Evolutionary conservation across 1,140 invertebrate species (phyloP).

Genomic region (Drosophila serrata): DNA sequence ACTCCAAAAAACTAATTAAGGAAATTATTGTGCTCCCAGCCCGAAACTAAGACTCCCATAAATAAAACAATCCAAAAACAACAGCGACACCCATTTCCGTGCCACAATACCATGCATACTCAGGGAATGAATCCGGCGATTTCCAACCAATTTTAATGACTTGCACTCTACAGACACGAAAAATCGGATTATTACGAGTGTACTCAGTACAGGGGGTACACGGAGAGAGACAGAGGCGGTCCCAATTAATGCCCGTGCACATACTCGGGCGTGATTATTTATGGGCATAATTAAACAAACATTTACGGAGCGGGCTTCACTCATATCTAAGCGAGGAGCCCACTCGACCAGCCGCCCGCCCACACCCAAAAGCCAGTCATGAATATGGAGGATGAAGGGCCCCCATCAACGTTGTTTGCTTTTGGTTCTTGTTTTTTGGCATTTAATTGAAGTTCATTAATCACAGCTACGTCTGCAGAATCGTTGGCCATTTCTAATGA

Average conservation of each 20-base stretch:
- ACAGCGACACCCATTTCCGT: constrained; percentile 20
- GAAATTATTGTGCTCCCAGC: constrained; percentile 3
- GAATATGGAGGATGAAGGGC: constrained; percentile 16
- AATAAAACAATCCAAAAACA: background rate
- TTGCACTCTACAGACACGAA: constrained; percentile 61
- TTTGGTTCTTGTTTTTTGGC: constrained; percentile 31
- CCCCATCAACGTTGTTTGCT: constrained; percentile 38
- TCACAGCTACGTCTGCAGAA: constrained; percentile 57
- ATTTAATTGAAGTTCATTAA: constrained; percentile 78
- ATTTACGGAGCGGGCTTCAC: constrained; percentile 55
- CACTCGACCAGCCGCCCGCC: constrained; percentile 45
- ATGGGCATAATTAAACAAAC: constrained; percentile 80
- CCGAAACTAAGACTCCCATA: constrained; percentile 9
- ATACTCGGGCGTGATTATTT: constrained; percentile 73
- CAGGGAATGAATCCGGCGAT: constrained; percentile 33
- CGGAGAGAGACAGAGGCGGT: constrained; percentile 50
- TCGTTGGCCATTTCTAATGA: constrained; percentile 61
- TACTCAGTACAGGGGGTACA: background rate
- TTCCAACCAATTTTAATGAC: constrained; percentile 67
- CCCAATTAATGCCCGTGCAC: constrained; percentile 68
- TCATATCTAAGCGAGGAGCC: constrained; percentile 33
- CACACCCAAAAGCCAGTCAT: constrained; percentile 40
- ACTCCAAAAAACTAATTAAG: constrained; percentile 3
- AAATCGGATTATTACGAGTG: constrained; percentile 67
- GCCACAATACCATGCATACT: constrained; percentile 7